Conservation (phyloP, 2,888 invertebrate genomes). For the Eupeodes luniger region DNA sequence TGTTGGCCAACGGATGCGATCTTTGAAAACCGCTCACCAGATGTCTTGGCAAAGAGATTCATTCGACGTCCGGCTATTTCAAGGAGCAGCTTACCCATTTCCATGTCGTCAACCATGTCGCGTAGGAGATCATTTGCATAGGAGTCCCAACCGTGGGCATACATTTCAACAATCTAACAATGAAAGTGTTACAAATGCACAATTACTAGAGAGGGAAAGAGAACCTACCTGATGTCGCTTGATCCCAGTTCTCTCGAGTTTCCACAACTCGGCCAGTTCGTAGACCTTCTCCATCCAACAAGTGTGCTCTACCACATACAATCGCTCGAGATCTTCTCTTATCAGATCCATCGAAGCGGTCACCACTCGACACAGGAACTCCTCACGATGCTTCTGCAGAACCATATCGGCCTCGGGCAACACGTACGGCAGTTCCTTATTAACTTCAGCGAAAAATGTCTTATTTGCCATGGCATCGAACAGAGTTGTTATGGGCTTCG, state of each 20-base stretch:
- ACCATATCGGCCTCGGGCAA: slow-evolving; percentile 88
- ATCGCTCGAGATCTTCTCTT: slow-evolving; percentile 86
- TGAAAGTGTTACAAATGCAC: not conserved
- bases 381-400: slow-evolving; percentile 88
- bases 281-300: slow-evolving; percentile 90
- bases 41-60: slow-evolving; percentile 87
- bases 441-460: slow-evolving; percentile 84
- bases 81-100: slow-evolving; percentile 89
- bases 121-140: slow-evolving; percentile 87
- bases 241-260: slow-evolving; percentile 89
- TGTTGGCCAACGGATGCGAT: slow-evolving; percentile 91
- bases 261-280: slow-evolving; percentile 90
- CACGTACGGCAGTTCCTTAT: slow-evolving; percentile 86
- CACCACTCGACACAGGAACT: slow-evolving; percentile 90
- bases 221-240: slow-evolving; percentile 90
- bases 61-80: slow-evolving; percentile 93
- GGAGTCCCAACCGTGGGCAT: slow-evolving; percentile 87
- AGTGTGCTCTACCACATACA: slow-evolving; percentile 85
- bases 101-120: slow-evolving; percentile 88
- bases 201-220: slow-evolving; percentile 78
- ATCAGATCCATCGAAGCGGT: slow-evolving; percentile 90
- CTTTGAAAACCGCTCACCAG: slow-evolving; percentile 87
- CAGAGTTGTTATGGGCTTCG: slow-evolving; percentile 89
- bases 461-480: slow-evolving; percentile 90
- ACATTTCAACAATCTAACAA: slow-evolving; percentile 86